Percentiles rank a stretch among this genome's conserved stretches.
Evolutionary conservation across 2,797 vertebrate genomes (phyloP).

Genomic region (Poecilia gillii): DNA sequence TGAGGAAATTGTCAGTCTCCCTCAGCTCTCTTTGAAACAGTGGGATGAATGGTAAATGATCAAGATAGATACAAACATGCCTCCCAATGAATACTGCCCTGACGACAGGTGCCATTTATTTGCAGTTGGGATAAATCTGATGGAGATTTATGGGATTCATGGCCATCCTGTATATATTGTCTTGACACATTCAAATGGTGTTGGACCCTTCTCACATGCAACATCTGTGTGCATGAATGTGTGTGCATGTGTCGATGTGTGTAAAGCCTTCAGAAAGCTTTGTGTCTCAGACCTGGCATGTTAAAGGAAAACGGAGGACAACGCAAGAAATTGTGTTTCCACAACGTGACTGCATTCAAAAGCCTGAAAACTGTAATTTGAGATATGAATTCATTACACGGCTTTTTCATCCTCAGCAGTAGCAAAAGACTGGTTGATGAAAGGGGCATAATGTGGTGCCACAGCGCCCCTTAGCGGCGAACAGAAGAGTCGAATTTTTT

Average conservation of each 20-base stretch:
- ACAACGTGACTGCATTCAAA: constrained; percentile 83
- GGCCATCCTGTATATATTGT: constrained; percentile 19
- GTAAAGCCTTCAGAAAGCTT: constrained; percentile 48
- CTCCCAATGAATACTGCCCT: constrained; percentile 2
- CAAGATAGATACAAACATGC: constrained; percentile 22
- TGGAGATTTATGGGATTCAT: constrained; percentile 38
- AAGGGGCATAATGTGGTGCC: constrained; percentile 52
- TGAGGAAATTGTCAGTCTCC: constrained; percentile 55
- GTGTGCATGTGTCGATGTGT: constrained; percentile 9
- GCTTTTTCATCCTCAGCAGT: constrained; percentile 54
- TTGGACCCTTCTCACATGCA: constrained; percentile 21
- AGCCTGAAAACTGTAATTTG: constrained; percentile 77
- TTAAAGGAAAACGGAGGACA: constrained; percentile 50
- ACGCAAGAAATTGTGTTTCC: constrained; percentile 79
- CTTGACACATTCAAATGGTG: constrained; percentile 23
- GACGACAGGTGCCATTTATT: constrained; percentile 10
- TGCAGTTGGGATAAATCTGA: constrained; percentile 32
- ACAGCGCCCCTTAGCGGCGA: constrained; percentile 73
- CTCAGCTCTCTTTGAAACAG: constrained; percentile 26
- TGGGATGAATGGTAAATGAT: constrained; percentile 43
- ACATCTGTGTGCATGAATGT: constrained; percentile 41
- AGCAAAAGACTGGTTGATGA: not conserved
- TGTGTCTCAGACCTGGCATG: constrained; percentile 71
- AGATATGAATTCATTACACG: constrained; percentile 77
- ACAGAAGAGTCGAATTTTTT: not conserved